A percentile compares a stretch with the other conserved stretches of the same genome.
Conservation (phyloP, 2,797 vertebrate genomes). For the Rhinichthys osculus region DNA sequence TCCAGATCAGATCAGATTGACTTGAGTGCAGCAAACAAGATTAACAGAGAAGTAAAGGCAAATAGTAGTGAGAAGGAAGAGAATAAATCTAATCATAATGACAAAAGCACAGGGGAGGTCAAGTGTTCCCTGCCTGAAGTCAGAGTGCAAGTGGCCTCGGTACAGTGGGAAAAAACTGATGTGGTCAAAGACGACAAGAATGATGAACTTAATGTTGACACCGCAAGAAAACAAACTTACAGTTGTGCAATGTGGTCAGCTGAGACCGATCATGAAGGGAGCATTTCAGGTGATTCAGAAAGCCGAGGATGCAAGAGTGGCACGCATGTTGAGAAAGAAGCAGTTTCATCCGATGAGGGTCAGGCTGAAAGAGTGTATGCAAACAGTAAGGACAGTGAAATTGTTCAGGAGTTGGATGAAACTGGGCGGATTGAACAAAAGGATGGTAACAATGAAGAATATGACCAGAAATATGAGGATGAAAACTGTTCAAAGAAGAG, state of each 20-base stretch:
- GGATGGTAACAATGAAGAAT: not conserved
- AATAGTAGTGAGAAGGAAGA: conserved; percentile 8
- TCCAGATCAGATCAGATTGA: conserved; percentile 30
- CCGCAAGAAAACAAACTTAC: conserved; percentile 8
- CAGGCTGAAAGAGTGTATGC: not conserved
- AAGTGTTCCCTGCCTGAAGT: not conserved
- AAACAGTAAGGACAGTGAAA: not conserved
- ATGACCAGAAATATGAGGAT: not conserved
- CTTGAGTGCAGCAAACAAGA: not conserved
- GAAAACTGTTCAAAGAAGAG: not conserved
- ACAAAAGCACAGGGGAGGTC: not conserved
- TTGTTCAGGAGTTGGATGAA: not conserved
- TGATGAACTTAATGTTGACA: conserved; percentile 14
- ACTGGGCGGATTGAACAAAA: not conserved
- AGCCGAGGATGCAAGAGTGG: too few species aligned
- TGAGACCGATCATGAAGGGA: conserved; percentile 22
- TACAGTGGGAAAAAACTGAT: conserved; percentile 50
- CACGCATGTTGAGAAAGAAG: not conserved
- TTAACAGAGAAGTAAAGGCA: conserved; percentile 6
- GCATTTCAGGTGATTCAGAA: not conserved
- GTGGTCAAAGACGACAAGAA: not conserved
- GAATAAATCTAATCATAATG: not conserved
- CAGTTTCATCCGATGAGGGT: not conserved
- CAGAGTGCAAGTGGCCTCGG: conserved; percentile 13
- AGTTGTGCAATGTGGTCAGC: not conserved